phyloP scores from a whole-genome alignment of 2,888 invertebrate genomes.

The Omphaloscelis lunosa region DNA sequence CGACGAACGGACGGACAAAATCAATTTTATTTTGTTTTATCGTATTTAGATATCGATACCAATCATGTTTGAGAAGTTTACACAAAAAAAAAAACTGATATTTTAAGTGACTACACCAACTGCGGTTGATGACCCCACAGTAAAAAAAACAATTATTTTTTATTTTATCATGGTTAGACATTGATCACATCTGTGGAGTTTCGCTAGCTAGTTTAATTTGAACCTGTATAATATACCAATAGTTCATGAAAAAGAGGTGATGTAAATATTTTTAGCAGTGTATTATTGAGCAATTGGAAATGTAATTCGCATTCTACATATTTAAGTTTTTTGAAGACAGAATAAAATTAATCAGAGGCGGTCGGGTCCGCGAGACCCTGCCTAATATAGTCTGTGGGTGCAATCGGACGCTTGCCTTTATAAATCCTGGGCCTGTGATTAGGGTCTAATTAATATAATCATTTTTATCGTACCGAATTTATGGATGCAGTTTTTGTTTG shows the following conservation, averaged over 20 bases:
- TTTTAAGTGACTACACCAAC: too few species aligned
- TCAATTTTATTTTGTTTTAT: too few species aligned
- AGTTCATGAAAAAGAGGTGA: constrained; percentile 7
- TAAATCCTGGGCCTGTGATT: constrained; percentile 64
- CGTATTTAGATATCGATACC: too few species aligned
- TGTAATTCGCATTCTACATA: constrained; percentile 41
- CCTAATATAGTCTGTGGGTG: constrained; percentile 62
- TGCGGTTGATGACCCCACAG: too few species aligned
- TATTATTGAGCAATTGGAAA: constrained; percentile 34
- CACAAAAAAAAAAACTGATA: too few species aligned
- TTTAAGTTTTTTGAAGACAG: constrained; percentile 37
- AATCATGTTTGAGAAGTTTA: too few species aligned
- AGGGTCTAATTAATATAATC: constrained; percentile 74
- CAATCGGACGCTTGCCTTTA: constrained; percentile 55
- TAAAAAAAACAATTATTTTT: too few species aligned
- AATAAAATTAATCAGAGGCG: constrained; percentile 68
- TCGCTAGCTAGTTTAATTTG: too few species aligned
- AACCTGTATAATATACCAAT: neutral
- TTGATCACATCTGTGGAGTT: too few species aligned
- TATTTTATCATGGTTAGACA: too few species aligned
- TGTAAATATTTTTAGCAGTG: neutral
- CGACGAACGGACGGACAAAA: too few species aligned
- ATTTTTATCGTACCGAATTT: constrained; percentile 61
- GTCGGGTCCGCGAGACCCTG: constrained; percentile 49
- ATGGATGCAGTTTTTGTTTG: constrained; percentile 60